Evolutionary conservation across 1,140 invertebrate species (phyloP), one percentile per base, ranked within the genome.

Genomic region (Nasonia longicornis): DNA sequence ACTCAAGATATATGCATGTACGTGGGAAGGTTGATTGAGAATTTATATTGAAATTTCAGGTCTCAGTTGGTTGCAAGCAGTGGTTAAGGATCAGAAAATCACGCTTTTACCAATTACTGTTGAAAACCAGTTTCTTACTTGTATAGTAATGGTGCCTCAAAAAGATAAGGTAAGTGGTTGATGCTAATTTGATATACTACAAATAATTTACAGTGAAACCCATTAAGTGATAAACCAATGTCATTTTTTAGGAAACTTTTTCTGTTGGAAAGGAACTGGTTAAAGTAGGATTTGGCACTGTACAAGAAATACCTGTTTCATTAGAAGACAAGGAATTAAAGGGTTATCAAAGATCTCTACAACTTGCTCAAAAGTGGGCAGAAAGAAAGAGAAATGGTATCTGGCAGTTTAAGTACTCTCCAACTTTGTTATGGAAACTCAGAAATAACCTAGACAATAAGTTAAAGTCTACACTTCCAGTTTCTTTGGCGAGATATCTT

Each of bases 11-110:
- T 6, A 7, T 58, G 16, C 16, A 26, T 26, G 52, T 8, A n/a
- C 20, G 0, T 58, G 4, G 4, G 16, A 58, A 58, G 3, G 14
- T 14, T 48, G 45, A 31, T 7, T 35, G 64, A 26, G 26, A 71
- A 76, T 14, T 63, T n/a, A 63, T 48, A 2, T 11, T 82, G 77
- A 26, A 31, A 78, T 83, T 79, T 85, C 85, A 90, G 89, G 89
- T 74, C 78, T 92, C 3, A 92, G 87, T 84, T 93, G 92, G 92
- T 84, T 93, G 71, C 91, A 92, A 85, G 86, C 87, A 12, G 85
- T 93, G 80, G 88, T 91, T 42, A 86, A 83, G 80, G 89, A 87
- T 42, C 88, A 91, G 67, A 80, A 86, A 70, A 83, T 93, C 48
- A 89, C 83, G 83, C 92, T 92, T 84, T 84, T 91, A 71, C 92